These are phyloP conservation scores for Poeciliopsis turneri DNA, from an alignment of 2,797 vertebrate species.

Conservation along the genomic window DNA sequence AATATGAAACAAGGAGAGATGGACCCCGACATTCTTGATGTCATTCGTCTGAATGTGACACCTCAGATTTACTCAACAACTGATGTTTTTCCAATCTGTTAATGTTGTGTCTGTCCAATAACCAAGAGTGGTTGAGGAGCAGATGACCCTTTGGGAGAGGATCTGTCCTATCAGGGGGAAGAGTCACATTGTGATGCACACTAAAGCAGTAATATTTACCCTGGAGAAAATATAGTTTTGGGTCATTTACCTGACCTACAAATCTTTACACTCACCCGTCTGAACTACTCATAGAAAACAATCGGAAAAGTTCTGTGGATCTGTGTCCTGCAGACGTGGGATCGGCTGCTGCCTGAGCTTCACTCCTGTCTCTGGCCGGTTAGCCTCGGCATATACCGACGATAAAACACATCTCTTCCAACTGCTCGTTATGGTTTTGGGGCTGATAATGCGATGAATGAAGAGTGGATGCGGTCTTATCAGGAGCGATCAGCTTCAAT, in stretches of 20 bases:
- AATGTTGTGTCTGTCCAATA: neutral
- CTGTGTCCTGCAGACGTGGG: neutral
- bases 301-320: neutral
- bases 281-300: neutral
- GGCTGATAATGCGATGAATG: slow-evolving; percentile 52
- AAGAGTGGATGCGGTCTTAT: slow-evolving; percentile 43
- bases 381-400: neutral
- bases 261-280: neutral
- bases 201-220: neutral
- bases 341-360: neutral
- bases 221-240: neutral
- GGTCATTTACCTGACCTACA: neutral
- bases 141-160: neutral
- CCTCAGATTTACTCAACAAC: too few species aligned
- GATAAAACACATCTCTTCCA: slow-evolving; percentile 18
- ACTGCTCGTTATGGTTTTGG: slow-evolving; percentile 29
- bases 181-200: neutral
- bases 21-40: too few species aligned
- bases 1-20: neutral
- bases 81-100: too few species aligned
- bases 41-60: too few species aligned
- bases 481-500: slow-evolving; percentile 56
- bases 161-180: neutral
- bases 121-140: neutral
- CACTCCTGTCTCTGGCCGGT: neutral